A percentile compares a stretch with the other conserved stretches of the same genome.
phyloP scores from a whole-genome alignment of 2,113 vertebrate genomes.

The Neodon shergylaensis region DNA sequence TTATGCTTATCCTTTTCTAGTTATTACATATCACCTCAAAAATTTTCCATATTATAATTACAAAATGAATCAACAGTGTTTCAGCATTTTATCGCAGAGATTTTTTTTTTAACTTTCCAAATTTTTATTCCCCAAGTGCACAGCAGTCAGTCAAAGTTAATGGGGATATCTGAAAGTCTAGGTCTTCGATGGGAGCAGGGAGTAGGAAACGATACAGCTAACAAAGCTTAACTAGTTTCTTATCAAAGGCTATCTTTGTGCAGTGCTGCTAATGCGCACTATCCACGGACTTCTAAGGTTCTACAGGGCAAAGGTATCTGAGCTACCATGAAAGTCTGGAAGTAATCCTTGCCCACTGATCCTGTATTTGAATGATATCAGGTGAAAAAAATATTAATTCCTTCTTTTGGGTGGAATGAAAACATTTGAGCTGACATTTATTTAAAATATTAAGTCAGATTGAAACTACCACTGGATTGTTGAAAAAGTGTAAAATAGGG shows the following conservation, averaged over 20 bases:
- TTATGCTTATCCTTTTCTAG: slow-evolving; percentile 45
- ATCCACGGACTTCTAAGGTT: not conserved
- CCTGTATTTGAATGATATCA: not conserved
- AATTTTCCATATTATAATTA: slow-evolving; percentile 22
- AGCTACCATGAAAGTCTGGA: not conserved
- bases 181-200: slow-evolving; percentile 47
- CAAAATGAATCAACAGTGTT: slow-evolving; percentile 19
- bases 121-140: slow-evolving; percentile 59
- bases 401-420: not conserved
- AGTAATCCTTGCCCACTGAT: not conserved
- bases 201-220: slow-evolving; percentile 52
- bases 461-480: not conserved
- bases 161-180: slow-evolving; percentile 67
- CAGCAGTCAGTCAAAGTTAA: slow-evolving; percentile 65
- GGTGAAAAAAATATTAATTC: not conserved
- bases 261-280: not conserved
- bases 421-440: slow-evolving; percentile 13
- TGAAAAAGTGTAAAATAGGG: not conserved
- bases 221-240: slow-evolving; percentile 57
- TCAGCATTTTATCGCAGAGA: slow-evolving; percentile 49
- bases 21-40: slow-evolving; percentile 49
- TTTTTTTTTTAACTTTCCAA: slow-evolving; percentile 29
- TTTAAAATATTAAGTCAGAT: not conserved
- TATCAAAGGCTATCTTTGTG: slow-evolving; percentile 45
- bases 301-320: not conserved